Base-by-base conservation (phyloP, 1,140 invertebrate genomes). In the Drosophila trapezifrons region DNA sequence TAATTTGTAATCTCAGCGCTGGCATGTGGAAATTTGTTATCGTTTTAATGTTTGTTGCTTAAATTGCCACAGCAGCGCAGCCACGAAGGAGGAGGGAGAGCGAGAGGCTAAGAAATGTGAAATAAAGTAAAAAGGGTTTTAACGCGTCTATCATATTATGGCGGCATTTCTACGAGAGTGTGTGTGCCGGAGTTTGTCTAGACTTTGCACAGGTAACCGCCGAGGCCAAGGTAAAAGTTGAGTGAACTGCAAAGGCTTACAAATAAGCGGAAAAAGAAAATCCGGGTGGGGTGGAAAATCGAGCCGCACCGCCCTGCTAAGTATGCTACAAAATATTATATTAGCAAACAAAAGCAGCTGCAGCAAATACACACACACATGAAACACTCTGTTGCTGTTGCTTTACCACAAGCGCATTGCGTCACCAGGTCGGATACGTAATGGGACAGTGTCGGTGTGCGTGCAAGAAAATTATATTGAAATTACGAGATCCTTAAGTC, bases 261-360 rank as follows among this genome's bases (percentile, higher is more conserved):
- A 71, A 76, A 76, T 69, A 73, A 74, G 69, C 69, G 62, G 56
- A 73, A 46, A 49, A 46, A n/a, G 46, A 73, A 72, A 69, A 32
- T 45, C 32, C 18, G 4, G 12, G 18, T 10, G 25, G 7, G 49
- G 32, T 20, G 60, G 45, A 69, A 70, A 55, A 71, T 70, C 67
- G 40, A 20, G 64, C 51, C 67, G 52, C 42, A 35, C 35, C 20
- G 51, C 52, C 3, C 51, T 45, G 49, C 47, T 76, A 80, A 80
- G 78, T 54, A 80, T 76, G 72, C 72, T 72, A 76, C 80, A 84
- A 84, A 80, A 84, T 84, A 85, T 84, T 85, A 74, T 84, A 84
- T 84, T 85, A 85, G 81, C 81, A 85, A 84, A 84, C 81, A 84
- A 84, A 84, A 77, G 81, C 80, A 84, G 80, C 63, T 85, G 73